Conservation (phyloP, 2,797 vertebrate genomes). For the Hipposideros larvatus region DNA sequence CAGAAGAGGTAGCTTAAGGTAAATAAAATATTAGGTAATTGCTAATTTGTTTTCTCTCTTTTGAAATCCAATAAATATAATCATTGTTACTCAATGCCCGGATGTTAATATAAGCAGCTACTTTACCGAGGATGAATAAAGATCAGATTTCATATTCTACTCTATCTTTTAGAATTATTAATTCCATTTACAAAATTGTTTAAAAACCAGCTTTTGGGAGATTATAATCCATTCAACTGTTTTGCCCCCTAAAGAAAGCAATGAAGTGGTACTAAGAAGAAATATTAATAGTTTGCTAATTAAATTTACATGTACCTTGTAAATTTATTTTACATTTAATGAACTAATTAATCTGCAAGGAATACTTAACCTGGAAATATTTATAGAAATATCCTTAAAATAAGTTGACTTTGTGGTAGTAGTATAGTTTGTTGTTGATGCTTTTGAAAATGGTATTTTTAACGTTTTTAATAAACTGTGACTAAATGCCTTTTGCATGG, state of each 20-base stretch:
- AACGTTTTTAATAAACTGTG: conserved; percentile 59
- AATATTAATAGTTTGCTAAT: conserved; percentile 15
- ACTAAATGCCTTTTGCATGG: conserved; percentile 31
- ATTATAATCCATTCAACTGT: not conserved
- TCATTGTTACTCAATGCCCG: conserved; percentile 26
- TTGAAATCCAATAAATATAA: conserved; percentile 61
- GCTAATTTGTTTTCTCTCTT: conserved; percentile 41
- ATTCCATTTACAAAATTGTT: conserved; percentile 37
- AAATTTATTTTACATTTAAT: conserved; percentile 44
- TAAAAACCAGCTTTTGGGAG: conserved; percentile 10
- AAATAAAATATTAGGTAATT: conserved; percentile 45
- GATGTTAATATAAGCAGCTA: conserved; percentile 44
- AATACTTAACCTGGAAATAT: conserved; percentile 55
- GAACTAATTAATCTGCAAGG: conserved; percentile 18
- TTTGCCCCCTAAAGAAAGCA: not conserved
- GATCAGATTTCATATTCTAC: conserved; percentile 49
- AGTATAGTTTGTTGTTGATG: conserved; percentile 23
- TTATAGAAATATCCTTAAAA: conserved; percentile 46
- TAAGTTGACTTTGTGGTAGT: conserved; percentile 52
- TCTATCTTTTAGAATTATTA: conserved; percentile 61
- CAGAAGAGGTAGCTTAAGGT: not conserved
- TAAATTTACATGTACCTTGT: conserved; percentile 35
- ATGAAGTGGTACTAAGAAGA: not conserved
- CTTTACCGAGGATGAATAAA: conserved; percentile 40
- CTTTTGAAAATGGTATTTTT: conserved; percentile 39